Evolutionary conservation across 2,797 vertebrate species (phyloP).

Genomic region (Notolabrus celidotus): DNA sequence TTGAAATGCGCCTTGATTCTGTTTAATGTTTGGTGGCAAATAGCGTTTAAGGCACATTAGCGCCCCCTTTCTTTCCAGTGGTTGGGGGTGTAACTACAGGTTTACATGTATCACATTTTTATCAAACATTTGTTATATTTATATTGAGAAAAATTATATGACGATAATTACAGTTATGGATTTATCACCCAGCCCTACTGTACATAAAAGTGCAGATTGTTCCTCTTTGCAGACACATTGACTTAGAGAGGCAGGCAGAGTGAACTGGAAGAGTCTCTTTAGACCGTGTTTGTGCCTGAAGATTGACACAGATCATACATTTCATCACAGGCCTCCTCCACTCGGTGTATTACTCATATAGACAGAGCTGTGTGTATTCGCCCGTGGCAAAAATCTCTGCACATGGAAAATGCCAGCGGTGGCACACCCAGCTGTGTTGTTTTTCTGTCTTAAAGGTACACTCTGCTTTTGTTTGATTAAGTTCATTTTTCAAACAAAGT

Average conservation of each 20-base stretch:
- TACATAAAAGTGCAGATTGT: slow-evolving; percentile 50
- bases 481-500: background rate
- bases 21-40: too few species aligned
- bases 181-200: too few species aligned
- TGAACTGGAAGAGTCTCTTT: too few species aligned
- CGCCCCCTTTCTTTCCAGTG: too few species aligned
- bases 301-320: slow-evolving; percentile 56
- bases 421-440: slow-evolving; percentile 68
- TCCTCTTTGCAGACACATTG: slow-evolving; percentile 5
- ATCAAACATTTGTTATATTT: too few species aligned
- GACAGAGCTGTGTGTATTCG: slow-evolving; percentile 36
- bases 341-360: slow-evolving; percentile 61
- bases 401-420: slow-evolving; percentile 54
- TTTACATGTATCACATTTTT: too few species aligned
- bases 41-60: too few species aligned
- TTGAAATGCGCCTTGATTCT: too few species aligned
- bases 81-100: too few species aligned
- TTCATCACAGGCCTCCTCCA: slow-evolving; percentile 57
- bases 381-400: slow-evolving; percentile 49
- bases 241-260: too few species aligned
- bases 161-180: too few species aligned
- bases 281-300: slow-evolving; percentile 1
- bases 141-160: too few species aligned
- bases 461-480: background rate
- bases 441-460: slow-evolving; percentile 50